Percentiles rank a stretch among this genome's conserved stretches.
phyloP scores from a whole-genome alignment of 2,797 vertebrate species.

The Eremophila alpestris region DNA sequence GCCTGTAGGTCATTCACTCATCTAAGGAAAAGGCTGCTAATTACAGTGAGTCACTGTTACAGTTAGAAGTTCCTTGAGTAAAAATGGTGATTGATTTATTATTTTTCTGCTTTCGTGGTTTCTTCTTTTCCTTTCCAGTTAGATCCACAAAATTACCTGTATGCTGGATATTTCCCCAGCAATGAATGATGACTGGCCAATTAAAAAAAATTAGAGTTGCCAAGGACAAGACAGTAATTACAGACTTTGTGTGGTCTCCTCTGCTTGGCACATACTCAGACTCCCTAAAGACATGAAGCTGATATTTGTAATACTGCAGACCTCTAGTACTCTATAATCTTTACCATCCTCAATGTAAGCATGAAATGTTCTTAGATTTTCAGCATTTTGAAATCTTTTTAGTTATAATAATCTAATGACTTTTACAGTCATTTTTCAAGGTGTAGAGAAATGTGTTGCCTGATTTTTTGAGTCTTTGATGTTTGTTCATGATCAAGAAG shows the following conservation, averaged over 20 bases:
- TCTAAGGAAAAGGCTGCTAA: not conserved
- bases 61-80: not conserved
- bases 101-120: not conserved
- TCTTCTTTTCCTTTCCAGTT: not conserved
- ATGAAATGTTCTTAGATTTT: not conserved
- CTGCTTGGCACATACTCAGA: not conserved
- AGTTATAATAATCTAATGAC: not conserved
- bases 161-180: not conserved
- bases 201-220: not conserved
- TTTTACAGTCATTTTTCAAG: not conserved
- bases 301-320: not conserved
- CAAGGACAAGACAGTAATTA: slow-evolving; percentile 13
- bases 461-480: not conserved
- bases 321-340: not conserved
- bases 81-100: not conserved
- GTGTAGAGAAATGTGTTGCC: not conserved
- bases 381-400: not conserved
- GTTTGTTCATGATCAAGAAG: not conserved
- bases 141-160: not conserved
- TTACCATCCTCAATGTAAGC: not conserved
- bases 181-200: not conserved
- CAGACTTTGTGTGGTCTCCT: not conserved
- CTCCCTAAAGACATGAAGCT: not conserved
- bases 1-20: rapidly evolving
- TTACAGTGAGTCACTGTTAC: not conserved